These are phyloP conservation scores for Chondrilla cf. caribensis DNA, from an alignment of 37 sponge, comb jelly and placozoan species.

Conservation along the genomic window DNA sequence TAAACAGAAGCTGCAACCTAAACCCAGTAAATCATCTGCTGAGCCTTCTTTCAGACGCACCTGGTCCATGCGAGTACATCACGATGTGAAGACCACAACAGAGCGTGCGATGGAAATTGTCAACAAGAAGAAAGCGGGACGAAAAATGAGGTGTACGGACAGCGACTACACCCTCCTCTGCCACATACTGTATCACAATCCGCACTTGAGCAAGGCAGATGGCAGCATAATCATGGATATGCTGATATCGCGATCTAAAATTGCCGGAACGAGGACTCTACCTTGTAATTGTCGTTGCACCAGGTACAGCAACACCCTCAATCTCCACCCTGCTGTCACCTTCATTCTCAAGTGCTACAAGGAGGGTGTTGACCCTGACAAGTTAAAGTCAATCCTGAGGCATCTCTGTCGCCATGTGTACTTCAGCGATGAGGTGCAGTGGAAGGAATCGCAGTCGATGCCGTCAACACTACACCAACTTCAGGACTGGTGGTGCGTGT, in stretches of 20 bases:
- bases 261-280: background rate
- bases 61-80: slow-evolving; percentile 2
- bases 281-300: background rate
- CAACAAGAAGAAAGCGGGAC: slow-evolving; percentile 3
- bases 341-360: slow-evolving; percentile 5
- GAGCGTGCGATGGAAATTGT: background rate
- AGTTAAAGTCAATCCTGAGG: background rate
- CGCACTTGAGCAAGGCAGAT: background rate
- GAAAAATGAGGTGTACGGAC: background rate
- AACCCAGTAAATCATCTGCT: background rate
- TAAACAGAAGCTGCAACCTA: background rate
- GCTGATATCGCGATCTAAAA: background rate
- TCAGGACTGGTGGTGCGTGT: slow-evolving; percentile 11
- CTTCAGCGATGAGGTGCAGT: background rate
- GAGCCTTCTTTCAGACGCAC: background rate
- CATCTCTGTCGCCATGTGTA: background rate
- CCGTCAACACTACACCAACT: background rate
- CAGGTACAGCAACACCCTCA: background rate
- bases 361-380: background rate
- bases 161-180: slow-evolving; percentile 7
- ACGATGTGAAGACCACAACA: background rate
- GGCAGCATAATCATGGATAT: background rate
- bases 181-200: background rate
- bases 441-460: background rate
- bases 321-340: background rate